These are phyloP conservation scores for Brachypteracias leptosomus DNA, from an alignment of 2,113 vertebrate genomes.

Conservation along the genomic window DNA sequence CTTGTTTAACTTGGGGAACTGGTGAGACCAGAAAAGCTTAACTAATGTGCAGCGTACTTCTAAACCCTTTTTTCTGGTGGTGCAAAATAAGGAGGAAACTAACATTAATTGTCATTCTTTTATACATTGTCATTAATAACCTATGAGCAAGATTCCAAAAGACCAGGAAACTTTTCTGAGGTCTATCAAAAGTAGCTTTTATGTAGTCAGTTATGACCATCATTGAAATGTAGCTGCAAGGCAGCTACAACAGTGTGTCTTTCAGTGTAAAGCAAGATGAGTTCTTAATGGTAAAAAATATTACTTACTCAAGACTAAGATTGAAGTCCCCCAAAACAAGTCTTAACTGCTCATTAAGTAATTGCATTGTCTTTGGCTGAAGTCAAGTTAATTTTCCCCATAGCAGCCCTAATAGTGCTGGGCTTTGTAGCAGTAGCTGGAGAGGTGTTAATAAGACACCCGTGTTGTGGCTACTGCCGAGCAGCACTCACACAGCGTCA, in stretches of 20 bases:
- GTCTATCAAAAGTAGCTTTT: not conserved
- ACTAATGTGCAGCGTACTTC: not conserved
- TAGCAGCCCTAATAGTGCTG: not conserved
- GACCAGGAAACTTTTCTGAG: not conserved
- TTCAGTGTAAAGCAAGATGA: not conserved
- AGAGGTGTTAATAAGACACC: not conserved
- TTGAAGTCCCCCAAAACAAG: not conserved
- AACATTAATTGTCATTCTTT: not conserved
- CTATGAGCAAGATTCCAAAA: not conserved
- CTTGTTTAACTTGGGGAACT: not conserved
- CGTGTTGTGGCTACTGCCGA: not conserved
- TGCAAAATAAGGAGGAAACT: not conserved
- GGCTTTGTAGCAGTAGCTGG: not conserved
- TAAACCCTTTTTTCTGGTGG: not conserved
- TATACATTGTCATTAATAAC: not conserved
- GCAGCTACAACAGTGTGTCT: not conserved
- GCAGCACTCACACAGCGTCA: not conserved
- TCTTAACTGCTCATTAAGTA: not conserved
- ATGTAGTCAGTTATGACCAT: not conserved
- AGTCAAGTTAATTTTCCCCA: not conserved
- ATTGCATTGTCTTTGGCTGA: not conserved
- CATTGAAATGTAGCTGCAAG: not conserved
- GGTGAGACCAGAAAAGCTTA: not conserved
- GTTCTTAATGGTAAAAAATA: not conserved
- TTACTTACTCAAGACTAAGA: not conserved